phyloP scores from a whole-genome alignment of 2,113 vertebrate genomes.

The Lepus timidus region DNA sequence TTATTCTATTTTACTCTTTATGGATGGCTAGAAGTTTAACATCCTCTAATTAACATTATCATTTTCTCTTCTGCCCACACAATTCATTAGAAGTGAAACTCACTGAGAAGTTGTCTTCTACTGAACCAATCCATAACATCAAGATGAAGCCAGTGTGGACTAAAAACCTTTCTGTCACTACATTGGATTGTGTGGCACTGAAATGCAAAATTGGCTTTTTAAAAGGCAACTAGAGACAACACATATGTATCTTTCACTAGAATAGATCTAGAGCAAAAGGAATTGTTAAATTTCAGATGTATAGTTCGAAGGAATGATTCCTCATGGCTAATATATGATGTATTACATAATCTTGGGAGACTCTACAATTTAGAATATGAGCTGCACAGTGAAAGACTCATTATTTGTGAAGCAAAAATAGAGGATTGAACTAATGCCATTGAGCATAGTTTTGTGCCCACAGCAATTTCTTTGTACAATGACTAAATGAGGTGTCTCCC shows the following conservation, averaged over 20 bases:
- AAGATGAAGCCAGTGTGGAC: background rate
- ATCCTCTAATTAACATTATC: background rate
- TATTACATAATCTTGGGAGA: background rate
- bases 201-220: background rate
- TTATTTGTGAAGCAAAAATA: background rate
- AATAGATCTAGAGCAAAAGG: background rate
- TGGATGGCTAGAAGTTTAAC: constrained; percentile 24
- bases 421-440: background rate
- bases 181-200: background rate
- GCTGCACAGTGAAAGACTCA: background rate
- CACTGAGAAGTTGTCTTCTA: background rate
- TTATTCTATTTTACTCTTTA: background rate
- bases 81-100: constrained; percentile 41
- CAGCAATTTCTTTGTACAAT: background rate
- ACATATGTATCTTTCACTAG: background rate
- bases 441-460: background rate
- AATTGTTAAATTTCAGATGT: background rate
- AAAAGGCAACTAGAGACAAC: background rate
- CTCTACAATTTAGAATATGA: background rate
- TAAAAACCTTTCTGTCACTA: background rate
- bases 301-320: background rate
- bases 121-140: background rate
- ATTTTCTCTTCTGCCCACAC: background rate
- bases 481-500: background rate
- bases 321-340: background rate